Evolutionary conservation across 2,113 vertebrate genomes (phyloP).

Genomic region (Erpornis zantholeuca): DNA sequence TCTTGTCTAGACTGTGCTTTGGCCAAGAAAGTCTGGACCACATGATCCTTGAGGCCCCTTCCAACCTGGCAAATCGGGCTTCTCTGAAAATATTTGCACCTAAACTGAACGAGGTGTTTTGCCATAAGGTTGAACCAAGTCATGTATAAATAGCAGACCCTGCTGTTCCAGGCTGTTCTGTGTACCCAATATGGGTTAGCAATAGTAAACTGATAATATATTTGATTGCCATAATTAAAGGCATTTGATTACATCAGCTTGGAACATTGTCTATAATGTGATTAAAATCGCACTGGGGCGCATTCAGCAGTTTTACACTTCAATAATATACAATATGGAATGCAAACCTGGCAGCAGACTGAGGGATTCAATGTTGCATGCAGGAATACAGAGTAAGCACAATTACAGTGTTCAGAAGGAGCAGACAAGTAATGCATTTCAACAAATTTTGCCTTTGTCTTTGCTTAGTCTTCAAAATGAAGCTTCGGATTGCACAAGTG

Average conservation of each 20-base stretch:
- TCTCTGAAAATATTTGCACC: neutral
- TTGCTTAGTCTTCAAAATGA: conserved; percentile 29
- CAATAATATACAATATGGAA: conserved; percentile 10
- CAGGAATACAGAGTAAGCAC: conserved; percentile 49
- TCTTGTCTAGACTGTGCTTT: neutral
- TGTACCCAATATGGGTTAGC: neutral
- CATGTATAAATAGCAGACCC: neutral
- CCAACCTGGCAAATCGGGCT: neutral
- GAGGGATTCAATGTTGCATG: neutral
- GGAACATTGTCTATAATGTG: conserved; percentile 1
- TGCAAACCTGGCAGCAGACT: conserved; percentile 30
- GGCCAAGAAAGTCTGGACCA: neutral
- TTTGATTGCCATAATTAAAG: conserved; percentile 37
- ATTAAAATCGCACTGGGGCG: neutral
- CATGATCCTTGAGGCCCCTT: neutral
- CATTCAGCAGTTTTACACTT: conserved; percentile 27
- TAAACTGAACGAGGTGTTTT: neutral
- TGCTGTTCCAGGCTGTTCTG: neutral
- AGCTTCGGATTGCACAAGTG: neutral
- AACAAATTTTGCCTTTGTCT: neutral
- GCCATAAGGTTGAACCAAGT: neutral
- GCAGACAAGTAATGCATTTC: neutral
- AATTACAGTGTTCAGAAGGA: conserved; percentile 14
- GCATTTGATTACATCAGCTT: conserved; percentile 35
- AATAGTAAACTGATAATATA: conserved; percentile 6